Conservation (phyloP, 2,113 vertebrate species). For the Ceyx melanurus region DNA sequence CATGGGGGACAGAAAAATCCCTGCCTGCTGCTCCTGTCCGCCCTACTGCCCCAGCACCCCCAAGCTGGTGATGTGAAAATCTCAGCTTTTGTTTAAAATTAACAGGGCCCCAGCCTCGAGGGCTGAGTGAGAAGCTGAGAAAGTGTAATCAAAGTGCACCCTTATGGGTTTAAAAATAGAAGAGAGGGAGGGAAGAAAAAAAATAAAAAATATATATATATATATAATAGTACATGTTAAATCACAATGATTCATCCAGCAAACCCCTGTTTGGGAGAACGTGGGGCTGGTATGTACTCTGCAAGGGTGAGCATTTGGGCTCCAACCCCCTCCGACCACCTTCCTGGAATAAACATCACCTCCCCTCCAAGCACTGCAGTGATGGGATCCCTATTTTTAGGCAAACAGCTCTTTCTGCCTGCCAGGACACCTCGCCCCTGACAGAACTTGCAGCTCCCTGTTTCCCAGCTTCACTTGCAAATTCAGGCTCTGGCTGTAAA, state of each 20-base stretch:
- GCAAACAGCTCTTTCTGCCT: neutral
- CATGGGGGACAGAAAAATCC: neutral
- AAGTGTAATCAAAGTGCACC: slow-evolving; percentile 11
- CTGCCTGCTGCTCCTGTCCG: neutral
- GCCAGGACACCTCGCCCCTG: neutral
- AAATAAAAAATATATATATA: neutral
- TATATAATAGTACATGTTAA: slow-evolving; percentile 8
- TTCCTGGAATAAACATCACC: neutral
- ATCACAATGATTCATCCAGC: slow-evolving; percentile 10
- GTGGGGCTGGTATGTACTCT: accelerated
- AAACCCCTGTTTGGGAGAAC: neutral
- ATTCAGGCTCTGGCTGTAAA: neutral
- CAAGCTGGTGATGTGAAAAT: neutral
- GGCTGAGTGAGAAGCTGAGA: slow-evolving; percentile 17
- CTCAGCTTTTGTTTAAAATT: slow-evolving; percentile 36
- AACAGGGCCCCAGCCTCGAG: neutral
- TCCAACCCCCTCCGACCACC: accelerated
- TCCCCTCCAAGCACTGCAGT: neutral
- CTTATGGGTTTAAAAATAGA: slow-evolving; percentile 56
- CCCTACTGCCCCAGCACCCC: neutral
- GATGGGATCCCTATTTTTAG: neutral
- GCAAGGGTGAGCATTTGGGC: neutral
- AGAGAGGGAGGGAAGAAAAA: neutral
- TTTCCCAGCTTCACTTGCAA: neutral
- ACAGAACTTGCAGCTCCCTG: neutral